phyloP scores from a whole-genome alignment of 2,888 invertebrate species.

The Onthophagus sagittarius region DNA sequence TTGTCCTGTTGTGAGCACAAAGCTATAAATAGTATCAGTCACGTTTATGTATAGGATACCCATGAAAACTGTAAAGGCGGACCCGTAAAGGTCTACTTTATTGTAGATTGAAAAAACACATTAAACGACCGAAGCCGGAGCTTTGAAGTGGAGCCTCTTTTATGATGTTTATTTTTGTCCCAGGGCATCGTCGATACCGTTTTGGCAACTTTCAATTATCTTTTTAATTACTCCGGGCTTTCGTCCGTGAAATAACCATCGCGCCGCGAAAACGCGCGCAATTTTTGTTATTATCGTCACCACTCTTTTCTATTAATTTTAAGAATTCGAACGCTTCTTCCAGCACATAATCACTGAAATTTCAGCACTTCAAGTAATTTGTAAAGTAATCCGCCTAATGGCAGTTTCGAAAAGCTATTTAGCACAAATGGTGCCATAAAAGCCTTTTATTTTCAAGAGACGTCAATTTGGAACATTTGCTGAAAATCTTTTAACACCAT shows the following conservation, averaged over 20 bases:
- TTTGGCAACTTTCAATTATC: conserved; percentile 8
- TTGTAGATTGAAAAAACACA: conserved; percentile 10
- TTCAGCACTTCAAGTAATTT: too few relatives aligned
- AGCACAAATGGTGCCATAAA: too few relatives aligned
- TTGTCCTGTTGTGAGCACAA: neutral
- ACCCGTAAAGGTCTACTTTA: conserved; percentile 8
- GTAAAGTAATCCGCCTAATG: too few relatives aligned
- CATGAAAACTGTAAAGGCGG: conserved; percentile 3
- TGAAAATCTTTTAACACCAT: too few relatives aligned
- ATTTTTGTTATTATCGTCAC: too few relatives aligned
- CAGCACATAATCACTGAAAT: too few relatives aligned
- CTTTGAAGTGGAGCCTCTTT: conserved; percentile 7
- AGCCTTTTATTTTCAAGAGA: too few relatives aligned
- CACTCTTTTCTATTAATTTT: too few relatives aligned
- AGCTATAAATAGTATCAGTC: neutral
- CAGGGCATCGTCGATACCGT: neutral
- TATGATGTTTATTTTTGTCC: conserved; percentile 6
- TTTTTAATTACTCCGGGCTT: conserved; percentile 6
- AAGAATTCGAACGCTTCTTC: too few relatives aligned
- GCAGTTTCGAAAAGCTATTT: too few relatives aligned
- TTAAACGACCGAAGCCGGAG: conserved; percentile 3
- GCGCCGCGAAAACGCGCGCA: too few relatives aligned
- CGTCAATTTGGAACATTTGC: too few relatives aligned
- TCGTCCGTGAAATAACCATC: neutral
- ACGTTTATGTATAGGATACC: neutral